These are phyloP conservation scores for Mesoligia furuncula DNA, from an alignment of 2,888 invertebrate genomes.

Conservation along the genomic window DNA sequence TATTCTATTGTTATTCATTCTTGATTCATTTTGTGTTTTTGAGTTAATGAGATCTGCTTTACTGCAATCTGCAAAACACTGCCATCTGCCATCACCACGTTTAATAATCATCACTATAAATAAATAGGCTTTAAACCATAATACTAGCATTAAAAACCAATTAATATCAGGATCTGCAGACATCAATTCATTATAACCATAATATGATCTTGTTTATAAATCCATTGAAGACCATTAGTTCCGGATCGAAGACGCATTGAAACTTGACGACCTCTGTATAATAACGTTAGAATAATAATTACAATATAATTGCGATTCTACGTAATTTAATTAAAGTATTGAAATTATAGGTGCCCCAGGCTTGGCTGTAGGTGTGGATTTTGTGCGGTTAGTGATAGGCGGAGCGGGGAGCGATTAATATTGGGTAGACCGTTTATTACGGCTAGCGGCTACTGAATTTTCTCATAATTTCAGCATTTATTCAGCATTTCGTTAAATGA, in stretches of 20 bases:
- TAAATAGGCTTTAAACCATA: slow-evolving; percentile 14
- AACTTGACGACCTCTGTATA: slow-evolving; percentile 59
- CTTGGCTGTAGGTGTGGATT: slow-evolving; percentile 1
- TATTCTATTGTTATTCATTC: no score
- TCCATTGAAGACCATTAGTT: slow-evolving; percentile 59
- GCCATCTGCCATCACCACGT: background rate
- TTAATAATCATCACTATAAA: slow-evolving; percentile 16
- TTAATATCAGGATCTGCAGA: slow-evolving; percentile 39
- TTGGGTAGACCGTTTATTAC: background rate
- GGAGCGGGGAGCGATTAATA: slow-evolving; percentile 23
- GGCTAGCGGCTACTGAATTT: background rate
- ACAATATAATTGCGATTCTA: slow-evolving; percentile 55
- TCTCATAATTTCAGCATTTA: background rate
- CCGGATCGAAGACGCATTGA: slow-evolving; percentile 56
- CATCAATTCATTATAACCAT: slow-evolving; percentile 33
- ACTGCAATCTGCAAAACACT: background rate
- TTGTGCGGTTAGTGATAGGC: slow-evolving; percentile 20
- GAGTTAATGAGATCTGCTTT: background rate
- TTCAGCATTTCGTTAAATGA: no score
- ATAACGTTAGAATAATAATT: slow-evolving; percentile 55
- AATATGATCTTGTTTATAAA: slow-evolving; percentile 57
- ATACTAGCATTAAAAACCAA: slow-evolving; percentile 45
- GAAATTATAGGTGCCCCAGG: slow-evolving; percentile 42
- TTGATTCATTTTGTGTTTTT: no score
- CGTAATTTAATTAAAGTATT: slow-evolving; percentile 64